Percentiles rank a stretch among this genome's conserved stretches.
These are phyloP conservation scores for Zygaena filipendulae DNA, from an alignment of 2,888 invertebrate species.

Conservation along the genomic window DNA sequence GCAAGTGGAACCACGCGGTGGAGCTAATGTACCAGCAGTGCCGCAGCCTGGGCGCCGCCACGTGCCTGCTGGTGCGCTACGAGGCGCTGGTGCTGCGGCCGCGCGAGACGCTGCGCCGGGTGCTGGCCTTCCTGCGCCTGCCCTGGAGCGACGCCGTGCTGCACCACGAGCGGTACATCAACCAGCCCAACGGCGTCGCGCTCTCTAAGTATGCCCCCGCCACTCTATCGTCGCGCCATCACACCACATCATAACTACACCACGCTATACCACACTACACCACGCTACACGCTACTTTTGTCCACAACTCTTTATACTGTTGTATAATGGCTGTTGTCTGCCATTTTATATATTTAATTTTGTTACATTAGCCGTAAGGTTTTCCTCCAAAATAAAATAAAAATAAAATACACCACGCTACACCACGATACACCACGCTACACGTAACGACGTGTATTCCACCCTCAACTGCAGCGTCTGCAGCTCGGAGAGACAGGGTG, in stretches of 20 bases:
- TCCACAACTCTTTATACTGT: not conserved
- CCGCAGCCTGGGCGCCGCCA: conserved; percentile 77
- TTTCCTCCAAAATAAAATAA: too few relatives aligned
- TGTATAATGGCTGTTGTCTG: too few relatives aligned
- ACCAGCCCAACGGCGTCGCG: conserved; percentile 93
- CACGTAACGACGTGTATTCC: too few relatives aligned
- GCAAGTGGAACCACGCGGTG: conserved; percentile 97
- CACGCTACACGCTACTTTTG: too few relatives aligned
- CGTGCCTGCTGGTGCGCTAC: conserved; percentile 92
- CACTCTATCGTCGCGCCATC: too few relatives aligned
- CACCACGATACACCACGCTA: too few relatives aligned
- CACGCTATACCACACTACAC: conserved; percentile 18
- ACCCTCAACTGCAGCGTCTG: too few relatives aligned
- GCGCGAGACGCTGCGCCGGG: conserved; percentile 85
- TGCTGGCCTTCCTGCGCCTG: conserved; percentile 88
- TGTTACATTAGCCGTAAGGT: too few relatives aligned
- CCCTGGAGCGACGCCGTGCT: conserved; percentile 96
- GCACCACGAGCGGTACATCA: conserved; percentile 97
- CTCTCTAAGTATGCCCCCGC: conserved; percentile 82
- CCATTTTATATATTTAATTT: too few relatives aligned
- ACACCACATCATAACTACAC: too few relatives aligned
- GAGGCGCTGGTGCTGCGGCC: conserved; percentile 98
- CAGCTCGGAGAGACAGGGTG: too few relatives aligned
- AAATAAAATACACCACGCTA: too few relatives aligned
- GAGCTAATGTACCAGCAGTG: conserved; percentile 96